phyloP scores from a whole-genome alignment of 2,113 vertebrate genomes.

The Agapornis roseicollis region DNA sequence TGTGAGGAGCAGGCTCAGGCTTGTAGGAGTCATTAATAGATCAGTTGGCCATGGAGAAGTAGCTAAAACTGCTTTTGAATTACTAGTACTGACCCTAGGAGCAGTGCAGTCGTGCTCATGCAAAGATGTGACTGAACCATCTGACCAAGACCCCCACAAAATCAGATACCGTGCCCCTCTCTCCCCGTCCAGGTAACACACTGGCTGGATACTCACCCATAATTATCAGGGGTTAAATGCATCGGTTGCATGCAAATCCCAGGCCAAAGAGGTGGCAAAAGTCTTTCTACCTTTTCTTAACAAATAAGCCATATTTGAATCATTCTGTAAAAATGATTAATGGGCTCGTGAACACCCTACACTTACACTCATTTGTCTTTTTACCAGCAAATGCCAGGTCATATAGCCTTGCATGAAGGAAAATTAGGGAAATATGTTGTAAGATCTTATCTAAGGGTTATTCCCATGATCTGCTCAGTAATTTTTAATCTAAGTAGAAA shows the following conservation, averaged over 20 bases:
- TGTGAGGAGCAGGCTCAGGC: neutral
- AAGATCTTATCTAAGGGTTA: neutral
- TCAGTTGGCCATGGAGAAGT: neutral
- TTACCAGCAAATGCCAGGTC: neutral
- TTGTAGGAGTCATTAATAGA: constrained; percentile 46
- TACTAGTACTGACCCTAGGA: constrained; percentile 1
- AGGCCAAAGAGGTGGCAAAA: neutral
- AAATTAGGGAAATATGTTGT: neutral
- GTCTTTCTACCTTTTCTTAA: neutral
- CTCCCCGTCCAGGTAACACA: neutral
- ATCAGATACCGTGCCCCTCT: neutral
- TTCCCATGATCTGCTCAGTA: neutral
- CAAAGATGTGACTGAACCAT: neutral
- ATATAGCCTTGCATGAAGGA: neutral
- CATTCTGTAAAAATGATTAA: neutral
- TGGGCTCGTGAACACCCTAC: neutral
- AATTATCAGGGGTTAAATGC: neutral
- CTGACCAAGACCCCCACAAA: neutral
- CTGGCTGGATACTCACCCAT: neutral
- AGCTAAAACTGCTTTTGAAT: constrained; percentile 23
- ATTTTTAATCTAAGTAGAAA: constrained; percentile 1
- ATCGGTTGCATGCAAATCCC: neutral
- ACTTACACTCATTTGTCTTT: neutral
- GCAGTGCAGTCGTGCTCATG: neutral
- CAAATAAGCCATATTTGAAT: neutral